Conservation (phyloP, 2,797 vertebrate species). For the Anisognathus igniventris region DNA sequence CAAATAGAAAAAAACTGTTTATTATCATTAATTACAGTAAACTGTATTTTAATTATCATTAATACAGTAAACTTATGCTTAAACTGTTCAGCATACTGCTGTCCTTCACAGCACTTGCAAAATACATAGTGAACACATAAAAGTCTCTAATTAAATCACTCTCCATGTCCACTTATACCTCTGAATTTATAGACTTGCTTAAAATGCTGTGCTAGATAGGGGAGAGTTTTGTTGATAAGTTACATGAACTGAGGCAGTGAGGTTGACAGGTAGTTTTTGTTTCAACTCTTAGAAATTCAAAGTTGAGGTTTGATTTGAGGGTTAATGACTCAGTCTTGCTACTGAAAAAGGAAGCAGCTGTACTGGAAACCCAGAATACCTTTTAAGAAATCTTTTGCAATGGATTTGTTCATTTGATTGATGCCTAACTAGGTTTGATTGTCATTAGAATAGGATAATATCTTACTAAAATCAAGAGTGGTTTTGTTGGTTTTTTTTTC, state of each 20-base stretch:
- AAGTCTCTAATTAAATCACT: not conserved
- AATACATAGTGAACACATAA: not conserved
- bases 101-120: not conserved
- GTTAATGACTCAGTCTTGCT: not conserved
- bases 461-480: not conserved
- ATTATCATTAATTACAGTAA: not conserved
- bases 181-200: not conserved
- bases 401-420: constrained; percentile 42
- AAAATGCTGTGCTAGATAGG: not conserved
- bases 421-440: constrained; percentile 25
- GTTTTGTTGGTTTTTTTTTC: not conserved
- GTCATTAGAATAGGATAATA: constrained; percentile 22
- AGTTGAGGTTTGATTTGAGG: not conserved
- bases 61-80: not conserved
- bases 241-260: not conserved
- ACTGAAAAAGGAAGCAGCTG: not conserved
- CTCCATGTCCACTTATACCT: not conserved
- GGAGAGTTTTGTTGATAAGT: not conserved
- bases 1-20: not conserved
- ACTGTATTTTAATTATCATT: too few relatives aligned
- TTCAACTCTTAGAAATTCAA: not conserved
- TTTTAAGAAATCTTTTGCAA: constrained; percentile 2
- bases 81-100: not conserved
- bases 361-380: not conserved
- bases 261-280: not conserved